Conservation (phyloP, 2,113 vertebrate genomes). For the Tylochromis polylepis region DNA sequence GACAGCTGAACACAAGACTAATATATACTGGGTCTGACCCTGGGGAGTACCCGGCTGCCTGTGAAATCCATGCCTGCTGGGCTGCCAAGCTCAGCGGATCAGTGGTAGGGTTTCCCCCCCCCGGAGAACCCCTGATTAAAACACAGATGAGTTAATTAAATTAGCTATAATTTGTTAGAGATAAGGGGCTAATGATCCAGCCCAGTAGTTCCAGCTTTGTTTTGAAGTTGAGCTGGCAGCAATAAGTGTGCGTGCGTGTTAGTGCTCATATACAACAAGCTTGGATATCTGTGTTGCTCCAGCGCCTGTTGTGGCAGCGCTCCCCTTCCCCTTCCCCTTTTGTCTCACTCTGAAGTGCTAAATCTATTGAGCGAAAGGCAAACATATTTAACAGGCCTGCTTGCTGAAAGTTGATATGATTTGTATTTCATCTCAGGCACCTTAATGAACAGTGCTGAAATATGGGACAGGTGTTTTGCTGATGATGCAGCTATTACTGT, state of each 20-base stretch:
- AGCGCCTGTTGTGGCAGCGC: slow-evolving; percentile 19
- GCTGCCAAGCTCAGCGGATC: slow-evolving; percentile 63
- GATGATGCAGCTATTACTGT: slow-evolving; percentile 63
- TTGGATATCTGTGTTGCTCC: background rate
- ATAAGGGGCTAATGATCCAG: slow-evolving; percentile 62
- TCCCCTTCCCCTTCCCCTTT: background rate
- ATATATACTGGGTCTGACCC: slow-evolving; percentile 67
- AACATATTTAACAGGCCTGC: slow-evolving; percentile 26
- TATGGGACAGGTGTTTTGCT: slow-evolving; percentile 59
- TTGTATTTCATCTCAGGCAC: slow-evolving; percentile 46
- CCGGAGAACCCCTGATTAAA: slow-evolving; percentile 64
- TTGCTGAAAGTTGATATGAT: slow-evolving; percentile 45
- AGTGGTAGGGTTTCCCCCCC: slow-evolving; percentile 65
- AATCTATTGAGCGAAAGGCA: slow-evolving; percentile 22
- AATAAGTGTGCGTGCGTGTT: background rate
- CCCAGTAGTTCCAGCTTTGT: slow-evolving; percentile 41
- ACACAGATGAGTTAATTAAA: slow-evolving; percentile 70
- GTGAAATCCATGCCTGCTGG: slow-evolving; percentile 68
- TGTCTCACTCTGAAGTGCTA: background rate
- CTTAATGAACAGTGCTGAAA: slow-evolving; percentile 61
- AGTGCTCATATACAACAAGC: background rate
- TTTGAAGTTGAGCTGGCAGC: slow-evolving; percentile 52
- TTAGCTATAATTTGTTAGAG: slow-evolving; percentile 63
- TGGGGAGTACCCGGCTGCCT: slow-evolving; percentile 68
- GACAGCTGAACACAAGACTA: slow-evolving; percentile 65